These are phyloP conservation scores for Antechinus stuartii DNA, from an alignment of 2,113 vertebrate genomes.

Conservation along the genomic window DNA sequence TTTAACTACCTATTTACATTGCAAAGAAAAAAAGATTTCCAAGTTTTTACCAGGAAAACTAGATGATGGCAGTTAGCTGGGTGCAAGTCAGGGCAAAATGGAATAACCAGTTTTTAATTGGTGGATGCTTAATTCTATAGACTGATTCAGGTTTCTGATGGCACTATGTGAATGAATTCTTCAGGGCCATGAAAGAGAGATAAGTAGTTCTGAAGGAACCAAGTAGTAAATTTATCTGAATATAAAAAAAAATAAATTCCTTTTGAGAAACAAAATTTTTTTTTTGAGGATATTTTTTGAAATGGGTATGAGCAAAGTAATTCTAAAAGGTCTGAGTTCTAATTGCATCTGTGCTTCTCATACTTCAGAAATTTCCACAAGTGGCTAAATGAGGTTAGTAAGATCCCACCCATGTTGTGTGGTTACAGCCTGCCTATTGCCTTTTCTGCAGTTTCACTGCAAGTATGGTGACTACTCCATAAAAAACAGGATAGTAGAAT, in stretches of 20 bases:
- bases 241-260: constrained; percentile 23
- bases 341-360: neutral
- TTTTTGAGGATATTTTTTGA: neutral
- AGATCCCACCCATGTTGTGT: neutral
- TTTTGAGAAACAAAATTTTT: constrained; percentile 10
- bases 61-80: neutral
- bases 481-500: neutral
- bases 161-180: constrained; percentile 52
- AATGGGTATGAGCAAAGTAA: neutral
- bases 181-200: constrained; percentile 28
- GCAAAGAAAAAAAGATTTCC: neutral
- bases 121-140: neutral
- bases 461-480: neutral
- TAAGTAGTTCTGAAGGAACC: constrained; percentile 32
- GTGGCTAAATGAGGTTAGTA: neutral
- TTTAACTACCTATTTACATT: constrained; percentile 69
- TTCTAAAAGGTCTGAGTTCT: neutral
- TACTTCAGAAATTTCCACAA: neutral
- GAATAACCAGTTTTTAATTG: neutral
- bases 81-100: neutral
- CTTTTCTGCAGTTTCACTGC: neutral
- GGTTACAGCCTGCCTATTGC: neutral
- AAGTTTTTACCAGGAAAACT: constrained; percentile 32
- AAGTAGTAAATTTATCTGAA: constrained; percentile 24
- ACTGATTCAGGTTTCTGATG: neutral